Evolutionary conservation across 1,140 invertebrate species (phyloP).

Genomic region (Atta cephalotes): DNA sequence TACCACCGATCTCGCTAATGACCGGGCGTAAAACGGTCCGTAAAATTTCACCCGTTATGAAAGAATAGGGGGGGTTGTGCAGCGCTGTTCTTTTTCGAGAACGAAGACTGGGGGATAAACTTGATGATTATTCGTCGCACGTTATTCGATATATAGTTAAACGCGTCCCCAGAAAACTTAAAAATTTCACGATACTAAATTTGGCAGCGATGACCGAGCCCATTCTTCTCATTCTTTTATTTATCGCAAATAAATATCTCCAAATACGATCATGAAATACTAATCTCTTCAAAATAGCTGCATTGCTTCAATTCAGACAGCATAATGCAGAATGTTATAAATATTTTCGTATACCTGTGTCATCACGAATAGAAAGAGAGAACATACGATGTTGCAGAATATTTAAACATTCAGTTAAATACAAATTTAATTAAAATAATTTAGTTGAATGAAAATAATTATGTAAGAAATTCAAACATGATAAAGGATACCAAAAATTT

Average conservation of each 20-base stretch:
- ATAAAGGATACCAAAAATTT: too few relatives aligned
- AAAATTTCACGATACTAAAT: constrained; percentile 25
- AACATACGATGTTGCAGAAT: too few relatives aligned
- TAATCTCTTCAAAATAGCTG: background rate
- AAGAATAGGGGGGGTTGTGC: constrained; percentile 15
- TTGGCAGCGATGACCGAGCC: background rate
- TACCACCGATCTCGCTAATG: constrained; percentile 75
- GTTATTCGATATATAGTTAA: constrained; percentile 69
- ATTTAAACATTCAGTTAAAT: too few relatives aligned
- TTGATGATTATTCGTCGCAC: constrained; percentile 67
- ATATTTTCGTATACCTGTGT: background rate
- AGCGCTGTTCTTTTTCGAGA: background rate
- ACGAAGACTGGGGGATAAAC: constrained; percentile 32
- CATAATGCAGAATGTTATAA: background rate
- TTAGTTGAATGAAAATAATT: too few relatives aligned
- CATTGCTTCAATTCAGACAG: background rate
- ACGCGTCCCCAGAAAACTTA: constrained; percentile 15
- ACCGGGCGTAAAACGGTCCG: constrained; percentile 73
- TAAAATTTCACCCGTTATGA: constrained; percentile 75
- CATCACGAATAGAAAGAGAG: background rate
- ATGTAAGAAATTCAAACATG: too few relatives aligned
- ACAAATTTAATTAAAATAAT: too few relatives aligned
- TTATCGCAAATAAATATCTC: constrained; percentile 14
- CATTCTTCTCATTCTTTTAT: constrained; percentile 5
- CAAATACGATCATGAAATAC: constrained; percentile 10